These are phyloP conservation scores for Chrysolina haemoptera DNA, from an alignment of 2,888 invertebrate species.

Conservation along the genomic window DNA sequence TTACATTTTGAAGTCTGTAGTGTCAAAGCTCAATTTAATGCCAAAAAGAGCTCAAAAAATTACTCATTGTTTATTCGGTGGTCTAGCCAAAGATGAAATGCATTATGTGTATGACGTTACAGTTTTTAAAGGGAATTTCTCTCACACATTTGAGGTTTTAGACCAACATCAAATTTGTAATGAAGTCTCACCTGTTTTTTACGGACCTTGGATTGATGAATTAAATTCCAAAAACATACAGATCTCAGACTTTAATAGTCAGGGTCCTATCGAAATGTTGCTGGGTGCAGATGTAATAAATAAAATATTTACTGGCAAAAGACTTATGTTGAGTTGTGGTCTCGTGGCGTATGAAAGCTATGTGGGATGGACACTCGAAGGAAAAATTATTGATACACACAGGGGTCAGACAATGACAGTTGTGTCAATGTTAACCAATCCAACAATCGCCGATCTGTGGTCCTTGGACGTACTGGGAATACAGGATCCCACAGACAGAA, in stretches of 20 bases:
- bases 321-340: not conserved
- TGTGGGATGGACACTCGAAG: conserved; percentile 18
- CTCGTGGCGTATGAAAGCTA: not conserved
- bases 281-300: conserved; percentile 34
- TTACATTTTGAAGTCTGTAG: conserved; percentile 21
- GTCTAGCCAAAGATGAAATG: conserved; percentile 26
- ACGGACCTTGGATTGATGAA: conserved; percentile 32
- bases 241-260: conserved; percentile 28
- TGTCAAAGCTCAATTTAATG: conserved; percentile 4
- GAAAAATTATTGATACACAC: not conserved
- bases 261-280: conserved; percentile 30
- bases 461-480: conserved; percentile 11
- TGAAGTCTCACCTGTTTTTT: conserved; percentile 25
- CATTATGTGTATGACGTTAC: conserved; percentile 34
- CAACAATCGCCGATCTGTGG: conserved; percentile 26
- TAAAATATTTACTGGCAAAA: conserved; percentile 25
- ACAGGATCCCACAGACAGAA: conserved; percentile 10
- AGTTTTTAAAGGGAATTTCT: conserved; percentile 20
- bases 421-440: conserved; percentile 6
- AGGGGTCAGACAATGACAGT: not conserved
- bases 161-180: conserved; percentile 32
- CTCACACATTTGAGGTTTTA: conserved; percentile 33
- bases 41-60: conserved; percentile 30
- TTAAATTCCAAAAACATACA: conserved; percentile 23
- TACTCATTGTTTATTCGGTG: conserved; percentile 32